Percentiles rank a stretch among this genome's conserved stretches.
These are phyloP conservation scores for Caenorhabditis uteleia DNA, from an alignment of 2,888 invertebrate genomes.

Conservation along the genomic window DNA sequence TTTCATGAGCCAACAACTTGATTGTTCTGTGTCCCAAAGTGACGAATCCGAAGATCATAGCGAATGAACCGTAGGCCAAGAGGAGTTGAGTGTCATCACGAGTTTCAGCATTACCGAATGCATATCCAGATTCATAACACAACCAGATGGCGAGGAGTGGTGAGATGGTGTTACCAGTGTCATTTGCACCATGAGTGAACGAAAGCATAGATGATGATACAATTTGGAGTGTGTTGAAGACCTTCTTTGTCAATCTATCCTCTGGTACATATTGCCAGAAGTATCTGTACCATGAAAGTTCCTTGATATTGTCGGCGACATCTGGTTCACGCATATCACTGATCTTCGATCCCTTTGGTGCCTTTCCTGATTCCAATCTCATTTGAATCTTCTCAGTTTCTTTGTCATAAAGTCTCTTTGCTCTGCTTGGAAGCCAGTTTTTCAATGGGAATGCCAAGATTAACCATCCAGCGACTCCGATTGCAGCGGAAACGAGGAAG, in stretches of 20 bases:
- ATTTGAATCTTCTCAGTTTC: conserved; percentile 38
- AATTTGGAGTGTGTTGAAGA: conserved; percentile 81
- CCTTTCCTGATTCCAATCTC: conserved; percentile 39
- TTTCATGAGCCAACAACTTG: conserved; percentile 54
- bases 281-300: conserved; percentile 55
- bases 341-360: conserved; percentile 33
- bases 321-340: conserved; percentile 46
- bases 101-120: conserved; percentile 52
- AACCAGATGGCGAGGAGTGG: conserved; percentile 60
- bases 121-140: conserved; percentile 53
- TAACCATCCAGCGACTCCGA: conserved; percentile 40
- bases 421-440: conserved; percentile 42
- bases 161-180: conserved; percentile 62
- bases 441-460: conserved; percentile 42
- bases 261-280: conserved; percentile 48
- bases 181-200: conserved; percentile 95
- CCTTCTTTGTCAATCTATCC: conserved; percentile 50
- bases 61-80: conserved; percentile 49
- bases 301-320: conserved; percentile 33
- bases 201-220: conserved; percentile 95
- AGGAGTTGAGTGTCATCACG: conserved; percentile 51
- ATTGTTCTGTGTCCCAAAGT: conserved; percentile 57
- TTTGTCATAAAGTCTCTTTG: conserved; percentile 36
- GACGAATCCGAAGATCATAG: conserved; percentile 56
- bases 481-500: conserved; percentile 33